Base-by-base conservation (phyloP, 2,113 vertebrate species). In the Oxygymnocypris stewartii region DNA sequence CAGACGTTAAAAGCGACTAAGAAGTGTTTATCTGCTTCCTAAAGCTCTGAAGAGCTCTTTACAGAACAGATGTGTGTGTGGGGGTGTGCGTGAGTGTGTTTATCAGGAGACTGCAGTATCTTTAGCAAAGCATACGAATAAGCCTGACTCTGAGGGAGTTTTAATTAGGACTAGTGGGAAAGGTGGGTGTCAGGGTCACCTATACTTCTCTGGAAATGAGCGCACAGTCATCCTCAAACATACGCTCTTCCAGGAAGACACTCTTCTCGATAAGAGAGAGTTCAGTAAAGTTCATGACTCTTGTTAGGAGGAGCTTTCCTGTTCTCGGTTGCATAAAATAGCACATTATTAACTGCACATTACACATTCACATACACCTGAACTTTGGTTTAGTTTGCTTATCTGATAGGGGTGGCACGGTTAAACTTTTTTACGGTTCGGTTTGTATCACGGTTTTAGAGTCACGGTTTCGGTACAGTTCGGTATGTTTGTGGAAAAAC, bases 121-220 rank as follows among this genome's bases (percentile, higher is more conserved):
- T 12, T 57, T 59, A 82, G 71, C 42, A 65, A 35, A 44, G 69
- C 54, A 63, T 11, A 82, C 65, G 35, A 23, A 65, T 71, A 84
- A 76, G 74, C 11, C 49, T 57, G 79, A 54, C 31, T 37, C 47
- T 57, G 65, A 44, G n/a, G 13, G 2, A 31, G 31, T 54, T 84
- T 84, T 88, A 89, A 89, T 89, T 88, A 85, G 85, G 42, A 79
- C 88, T 80, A 84, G 57, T 51, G 84, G 88, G 86, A 89, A 79
- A 71, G 44, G 73, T 71, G 47, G 6, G 76, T 76, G 44, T 79
- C 83, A 35, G 23, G 79, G 28, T 85, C 79, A 35, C 63, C 37
- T 79, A 49, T 71, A 18, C 12, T 82, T 67, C 9, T 82, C 44
- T 82, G 44, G 44, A 71, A 49, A 51, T 51, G 40, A 82, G 20